Base-by-base conservation (phyloP, 2,797 vertebrate genomes). In the Manis javanica region DNA sequence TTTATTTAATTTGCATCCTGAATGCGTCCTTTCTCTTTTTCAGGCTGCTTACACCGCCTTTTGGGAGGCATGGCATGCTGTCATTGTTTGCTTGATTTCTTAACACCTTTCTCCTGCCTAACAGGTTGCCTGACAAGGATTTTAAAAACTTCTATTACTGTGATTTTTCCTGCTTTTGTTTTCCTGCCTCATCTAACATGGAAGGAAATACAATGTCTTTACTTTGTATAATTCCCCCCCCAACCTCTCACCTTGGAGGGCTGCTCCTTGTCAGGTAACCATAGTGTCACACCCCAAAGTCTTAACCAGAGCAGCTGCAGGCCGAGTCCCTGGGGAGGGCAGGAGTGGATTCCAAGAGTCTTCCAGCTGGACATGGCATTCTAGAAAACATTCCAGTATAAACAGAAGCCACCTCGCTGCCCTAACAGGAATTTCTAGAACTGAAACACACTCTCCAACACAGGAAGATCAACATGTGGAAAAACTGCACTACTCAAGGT, bases 41-140 rank as follows among this genome's bases (percentile, higher is more conserved):
- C 61, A 66, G 61, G 26, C 74, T 55, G 75, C 89, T 89, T 39
- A 8, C 46, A 31, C 55, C 2, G 85, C 11, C 85, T 75, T 51
- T 24, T 8, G 87, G 91, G 90, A 51, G 13, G n/a, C 21, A 15
- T 24, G 61, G 46, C 11, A 15, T 15, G 37, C 87, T 88, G 84
- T 93, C 74, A 34, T 57, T 86, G 66, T 66, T 85, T 78, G 66
- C 63, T 26, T 82, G 77, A 92, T 78, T 93, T 97, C 78, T 87
- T 71, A 82, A 85, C 55, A 95, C 72, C 59, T 91, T 90, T 89
- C 59, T 93, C 59, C 55, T 83, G 71, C 72, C 78, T 61, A 19
- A 61, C 78, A 46, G 68, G 46, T 89, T 82, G 71, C 75, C 46
- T 97, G 91, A 82, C 75, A 61, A 94, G 81, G 55, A 91, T 78